phyloP scores from a whole-genome alignment of 2,113 vertebrate genomes.

The Dasypus novemcinctus region DNA sequence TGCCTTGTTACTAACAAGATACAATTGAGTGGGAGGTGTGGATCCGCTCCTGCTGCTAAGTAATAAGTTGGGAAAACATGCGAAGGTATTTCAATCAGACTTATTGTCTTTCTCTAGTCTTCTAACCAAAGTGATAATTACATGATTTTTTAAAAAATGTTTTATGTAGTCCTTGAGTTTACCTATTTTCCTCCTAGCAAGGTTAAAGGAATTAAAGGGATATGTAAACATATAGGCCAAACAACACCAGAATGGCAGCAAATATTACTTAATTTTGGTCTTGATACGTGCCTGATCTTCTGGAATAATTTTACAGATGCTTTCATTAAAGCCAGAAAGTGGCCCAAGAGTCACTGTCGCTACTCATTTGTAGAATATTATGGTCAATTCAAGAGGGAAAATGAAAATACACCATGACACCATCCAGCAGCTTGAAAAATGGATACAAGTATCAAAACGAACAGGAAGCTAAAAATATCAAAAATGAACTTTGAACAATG shows the following conservation, averaged over 20 bases:
- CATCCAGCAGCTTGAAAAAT: not conserved
- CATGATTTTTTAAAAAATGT: conserved; percentile 39
- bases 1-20: conserved; percentile 75
- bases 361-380: not conserved
- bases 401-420: not conserved
- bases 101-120: conserved; percentile 34
- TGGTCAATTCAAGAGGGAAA: not conserved
- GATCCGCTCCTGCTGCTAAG: conserved; percentile 71
- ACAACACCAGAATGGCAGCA: not conserved
- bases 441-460: not conserved
- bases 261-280: not conserved
- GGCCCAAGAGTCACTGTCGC: not conserved
- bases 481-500: not conserved
- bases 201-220: not conserved
- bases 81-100: conserved; percentile 69
- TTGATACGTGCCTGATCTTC: not conserved
- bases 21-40: conserved; percentile 66
- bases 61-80: conserved; percentile 63
- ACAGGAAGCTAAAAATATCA: not conserved
- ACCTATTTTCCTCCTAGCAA: not conserved
- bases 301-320: not conserved
- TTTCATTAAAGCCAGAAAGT: not conserved
- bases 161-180: conserved; percentile 69
- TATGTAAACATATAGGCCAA: not conserved
- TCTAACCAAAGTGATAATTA: conserved; percentile 67